These are phyloP conservation scores for Albula goreensis DNA, from an alignment of 2,113 vertebrate species.

Conservation along the genomic window DNA sequence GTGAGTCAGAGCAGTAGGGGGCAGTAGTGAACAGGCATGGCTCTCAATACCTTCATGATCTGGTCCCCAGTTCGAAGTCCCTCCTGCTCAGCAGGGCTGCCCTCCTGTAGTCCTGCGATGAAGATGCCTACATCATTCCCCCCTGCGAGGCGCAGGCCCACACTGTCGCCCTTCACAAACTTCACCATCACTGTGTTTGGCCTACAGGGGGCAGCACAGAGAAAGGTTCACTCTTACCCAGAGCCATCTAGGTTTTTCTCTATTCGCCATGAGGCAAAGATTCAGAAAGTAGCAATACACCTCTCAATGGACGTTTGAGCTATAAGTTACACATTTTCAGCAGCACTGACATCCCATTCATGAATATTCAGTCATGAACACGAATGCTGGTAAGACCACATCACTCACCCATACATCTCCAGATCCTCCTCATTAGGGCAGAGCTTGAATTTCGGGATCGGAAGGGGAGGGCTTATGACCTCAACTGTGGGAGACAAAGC, in stretches of 20 bases:
- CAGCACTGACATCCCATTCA: neutral
- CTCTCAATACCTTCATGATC: conserved; percentile 85
- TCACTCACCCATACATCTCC: conserved; percentile 86
- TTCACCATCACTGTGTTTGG: conserved; percentile 89
- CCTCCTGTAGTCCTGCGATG: conserved; percentile 93
- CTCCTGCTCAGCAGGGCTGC: conserved; percentile 87
- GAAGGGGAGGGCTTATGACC: conserved; percentile 34
- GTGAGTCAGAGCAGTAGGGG: neutral
- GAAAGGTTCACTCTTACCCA: neutral
- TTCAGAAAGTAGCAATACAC: neutral
- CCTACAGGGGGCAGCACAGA: conserved; percentile 50
- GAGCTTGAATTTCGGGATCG: conserved; percentile 69
- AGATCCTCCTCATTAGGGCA: conserved; percentile 85
- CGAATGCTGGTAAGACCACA: neutral
- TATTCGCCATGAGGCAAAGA: too few relatives aligned
- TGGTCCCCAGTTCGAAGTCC: conserved; percentile 90
- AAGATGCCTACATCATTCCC: conserved; percentile 98
- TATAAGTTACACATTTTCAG: neutral
- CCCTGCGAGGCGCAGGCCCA: conserved; percentile 90
- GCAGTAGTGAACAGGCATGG: neutral
- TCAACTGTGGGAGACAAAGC: neutral
- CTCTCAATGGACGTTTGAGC: neutral
- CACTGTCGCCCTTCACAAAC: conserved; percentile 92
- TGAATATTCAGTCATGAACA: neutral
- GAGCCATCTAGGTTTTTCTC: neutral